phyloP scores from a whole-genome alignment of 35 echinoderm and acorn worm species.

The Lytechinus pictus region DNA sequence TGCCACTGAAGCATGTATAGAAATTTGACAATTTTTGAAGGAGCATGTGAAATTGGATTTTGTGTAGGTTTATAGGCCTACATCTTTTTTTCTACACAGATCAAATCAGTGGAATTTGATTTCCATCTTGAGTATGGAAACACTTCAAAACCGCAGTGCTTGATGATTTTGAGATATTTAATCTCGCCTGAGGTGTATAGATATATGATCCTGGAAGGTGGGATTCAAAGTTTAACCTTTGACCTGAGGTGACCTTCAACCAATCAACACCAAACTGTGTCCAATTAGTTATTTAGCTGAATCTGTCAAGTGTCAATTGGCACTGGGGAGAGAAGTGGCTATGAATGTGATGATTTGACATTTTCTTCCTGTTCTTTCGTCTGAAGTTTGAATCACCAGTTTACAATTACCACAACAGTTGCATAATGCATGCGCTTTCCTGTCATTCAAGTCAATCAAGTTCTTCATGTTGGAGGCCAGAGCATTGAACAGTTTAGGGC shows the following conservation, averaged over 20 bases:
- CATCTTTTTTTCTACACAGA: too few relatives aligned
- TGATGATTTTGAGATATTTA: neutral
- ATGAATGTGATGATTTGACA: too few relatives aligned
- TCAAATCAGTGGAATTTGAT: neutral
- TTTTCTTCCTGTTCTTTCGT: too few relatives aligned
- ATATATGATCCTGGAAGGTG: neutral
- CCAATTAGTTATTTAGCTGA: neutral
- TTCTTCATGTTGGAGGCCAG: too few relatives aligned
- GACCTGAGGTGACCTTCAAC: neutral
- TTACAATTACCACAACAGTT: too few relatives aligned
- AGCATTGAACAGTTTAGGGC: too few relatives aligned
- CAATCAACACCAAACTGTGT: constrained; percentile 9
- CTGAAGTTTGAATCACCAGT: too few relatives aligned
- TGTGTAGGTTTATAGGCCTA: neutral
- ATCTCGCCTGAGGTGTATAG: neutral
- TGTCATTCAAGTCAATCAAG: too few relatives aligned
- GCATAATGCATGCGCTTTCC: too few relatives aligned
- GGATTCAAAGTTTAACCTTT: neutral
- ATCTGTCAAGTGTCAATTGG: neutral
- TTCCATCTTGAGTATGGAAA: neutral
- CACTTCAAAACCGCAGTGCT: neutral
- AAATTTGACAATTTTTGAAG: too few relatives aligned
- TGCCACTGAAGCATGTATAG: too few relatives aligned
- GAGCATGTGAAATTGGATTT: too few relatives aligned
- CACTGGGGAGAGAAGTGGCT: neutral